phyloP scores from a whole-genome alignment of 2,888 invertebrate species.

The Drosophila neonasuta region DNA sequence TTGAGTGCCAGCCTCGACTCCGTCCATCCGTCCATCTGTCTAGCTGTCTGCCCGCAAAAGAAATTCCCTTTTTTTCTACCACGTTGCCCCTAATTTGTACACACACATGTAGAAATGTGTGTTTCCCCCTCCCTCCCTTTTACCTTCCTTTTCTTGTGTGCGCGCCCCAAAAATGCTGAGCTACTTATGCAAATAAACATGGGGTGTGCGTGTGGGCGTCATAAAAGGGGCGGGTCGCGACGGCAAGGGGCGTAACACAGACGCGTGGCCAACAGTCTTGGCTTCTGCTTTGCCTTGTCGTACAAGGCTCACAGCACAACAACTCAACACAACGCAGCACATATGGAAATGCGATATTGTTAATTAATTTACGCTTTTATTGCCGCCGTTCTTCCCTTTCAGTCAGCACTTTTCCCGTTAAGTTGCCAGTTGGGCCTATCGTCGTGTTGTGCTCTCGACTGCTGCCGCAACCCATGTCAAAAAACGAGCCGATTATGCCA shows the following conservation, averaged over 20 bases:
- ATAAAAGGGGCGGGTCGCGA: not conserved
- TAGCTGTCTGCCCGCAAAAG: conserved; percentile 36
- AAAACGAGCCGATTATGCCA: conserved; percentile 39
- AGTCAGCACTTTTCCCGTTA: conserved; percentile 48
- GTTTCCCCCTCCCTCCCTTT: not conserved
- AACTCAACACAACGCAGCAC: conserved; percentile 17
- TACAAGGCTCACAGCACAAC: not conserved
- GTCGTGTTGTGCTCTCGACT: conserved; percentile 1
- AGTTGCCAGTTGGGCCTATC: conserved; percentile 6
- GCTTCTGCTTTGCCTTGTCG: conserved; percentile 30
- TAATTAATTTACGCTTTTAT: conserved; percentile 75
- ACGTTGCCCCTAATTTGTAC: conserved; percentile 63
- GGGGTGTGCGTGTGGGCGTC: conserved; percentile 41
- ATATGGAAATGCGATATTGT: conserved; percentile 72
- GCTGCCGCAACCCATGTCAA: conserved; percentile 56
- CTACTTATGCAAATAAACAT: conserved; percentile 76
- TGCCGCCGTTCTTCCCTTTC: conserved; percentile 48
- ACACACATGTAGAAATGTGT: conserved; percentile 47
- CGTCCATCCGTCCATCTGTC: not conserved
- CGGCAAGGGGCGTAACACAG: conserved; percentile 1
- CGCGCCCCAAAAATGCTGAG: conserved; percentile 37
- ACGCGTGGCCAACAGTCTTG: conserved; percentile 3
- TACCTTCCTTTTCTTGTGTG: not conserved
- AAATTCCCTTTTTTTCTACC: conserved; percentile 32
- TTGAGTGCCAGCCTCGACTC: conserved; percentile 42